These are phyloP conservation scores for Mandrillus leucophaeus DNA, from an alignment of 2,113 vertebrate genomes.

Conservation along the genomic window DNA sequence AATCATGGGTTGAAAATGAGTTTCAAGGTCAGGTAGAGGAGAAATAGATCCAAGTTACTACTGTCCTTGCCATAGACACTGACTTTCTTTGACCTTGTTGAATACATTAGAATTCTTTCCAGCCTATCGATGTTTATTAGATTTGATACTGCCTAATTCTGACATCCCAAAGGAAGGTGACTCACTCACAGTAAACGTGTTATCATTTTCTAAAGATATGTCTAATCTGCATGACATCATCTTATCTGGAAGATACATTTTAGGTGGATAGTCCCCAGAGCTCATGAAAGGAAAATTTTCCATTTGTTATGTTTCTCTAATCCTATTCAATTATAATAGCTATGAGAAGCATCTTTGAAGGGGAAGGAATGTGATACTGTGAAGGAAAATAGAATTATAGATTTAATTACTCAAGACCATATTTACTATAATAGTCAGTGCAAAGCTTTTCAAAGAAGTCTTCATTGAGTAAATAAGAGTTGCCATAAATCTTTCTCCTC, in stretches of 20 bases:
- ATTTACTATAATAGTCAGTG: not conserved
- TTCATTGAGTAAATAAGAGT: not conserved
- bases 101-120: constrained; percentile 53
- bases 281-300: constrained; percentile 56
- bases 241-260: constrained; percentile 55
- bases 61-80: not conserved
- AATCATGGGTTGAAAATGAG: not conserved
- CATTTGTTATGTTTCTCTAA: constrained; percentile 14
- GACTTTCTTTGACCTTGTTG: constrained; percentile 36
- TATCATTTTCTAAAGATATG: constrained; percentile 31
- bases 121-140: constrained; percentile 55
- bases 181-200: constrained; percentile 45
- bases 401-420: not conserved
- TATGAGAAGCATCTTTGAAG: not conserved
- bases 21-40: not conserved
- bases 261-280: constrained; percentile 28
- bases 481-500: not conserved
- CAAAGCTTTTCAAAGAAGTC: constrained; percentile 9
- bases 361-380: not conserved
- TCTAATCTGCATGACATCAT: constrained; percentile 69
- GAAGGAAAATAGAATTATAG: not conserved
- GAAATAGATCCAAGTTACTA: not conserved
- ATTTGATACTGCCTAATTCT: constrained; percentile 58
- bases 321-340: constrained; percentile 6
- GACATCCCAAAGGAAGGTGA: constrained; percentile 67